Evolutionary conservation across 2,797 vertebrate species (phyloP), one percentile per base, ranked within the genome.

Genomic region (Denticeps clupeoides): DNA sequence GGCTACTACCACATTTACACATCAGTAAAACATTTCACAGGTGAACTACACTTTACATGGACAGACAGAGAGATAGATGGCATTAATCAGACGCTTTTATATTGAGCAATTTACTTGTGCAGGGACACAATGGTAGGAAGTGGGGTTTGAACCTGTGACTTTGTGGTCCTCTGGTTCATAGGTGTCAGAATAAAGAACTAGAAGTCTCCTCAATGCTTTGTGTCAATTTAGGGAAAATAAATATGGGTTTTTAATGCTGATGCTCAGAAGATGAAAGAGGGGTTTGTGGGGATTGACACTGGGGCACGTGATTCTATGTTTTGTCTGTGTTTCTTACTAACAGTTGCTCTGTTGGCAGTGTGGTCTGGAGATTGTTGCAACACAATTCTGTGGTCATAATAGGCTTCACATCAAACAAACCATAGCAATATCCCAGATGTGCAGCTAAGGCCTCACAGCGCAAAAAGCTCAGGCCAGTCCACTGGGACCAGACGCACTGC

Each of bases 301-400:
- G 31, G 31, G 11, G 12, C 33, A 52, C 53, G 52, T 37, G 15
- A 45, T 44, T 43, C 13, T 29, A 48, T 21, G 58, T 54, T 28
- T 50, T 55, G 44, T 69, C 49, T 1, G 21, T 49, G 38, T 53
- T 73, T 68, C 54, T 53, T 62, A 51, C 59, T 43, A 59, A 56
- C 58, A 59, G 27, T 19, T 53, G 60, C 65, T 62, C 47, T 35
- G 72, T 82, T 65, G 70, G 74, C 71, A 60, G 7, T 68, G 64
- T 71, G 71, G 63, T 58, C 63, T 55, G 66, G 55, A 56, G 52
- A 49, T 41, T 53, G 68, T 85, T 61, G 77, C 73, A 55, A 80
- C 79, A 85, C 32, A 1, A 74, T 55, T 78, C 71, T 77, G 83
- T 37, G 81, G 78, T 56, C 51, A 78, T 57, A 75, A 69, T 59